A percentile compares a stretch with the other conserved stretches of the same genome.
phyloP scores from a whole-genome alignment of 2,113 vertebrate genomes.

The Catharus bicknelli region DNA sequence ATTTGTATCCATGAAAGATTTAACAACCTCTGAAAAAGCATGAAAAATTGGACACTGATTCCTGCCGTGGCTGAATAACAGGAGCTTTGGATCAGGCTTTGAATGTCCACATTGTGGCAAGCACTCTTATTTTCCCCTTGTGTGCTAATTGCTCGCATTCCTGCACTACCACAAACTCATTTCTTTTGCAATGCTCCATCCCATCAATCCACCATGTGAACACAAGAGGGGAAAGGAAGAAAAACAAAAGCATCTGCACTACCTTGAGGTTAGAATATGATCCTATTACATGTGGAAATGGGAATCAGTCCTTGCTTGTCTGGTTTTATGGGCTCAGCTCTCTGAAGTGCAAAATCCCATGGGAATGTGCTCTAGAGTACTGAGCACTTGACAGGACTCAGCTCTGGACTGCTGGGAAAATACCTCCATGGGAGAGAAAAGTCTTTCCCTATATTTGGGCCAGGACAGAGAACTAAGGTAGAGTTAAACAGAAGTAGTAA shows the following conservation, averaged over 20 bases:
- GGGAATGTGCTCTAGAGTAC: slow-evolving; percentile 4
- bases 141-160: slow-evolving; percentile 25
- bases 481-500: not conserved
- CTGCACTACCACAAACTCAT: slow-evolving; percentile 9
- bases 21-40: slow-evolving; percentile 18
- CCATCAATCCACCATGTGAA: not conserved
- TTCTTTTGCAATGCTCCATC: slow-evolving; percentile 11
- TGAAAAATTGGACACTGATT: slow-evolving; percentile 20
- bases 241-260: slow-evolving; percentile 47
- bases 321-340: slow-evolving; percentile 48
- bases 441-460: not conserved
- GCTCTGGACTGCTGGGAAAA: slow-evolving; percentile 29
- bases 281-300: slow-evolving; percentile 52
- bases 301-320: slow-evolving; percentile 51
- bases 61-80: not conserved
- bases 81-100: slow-evolving; percentile 14
- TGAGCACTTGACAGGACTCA: slow-evolving; percentile 14
- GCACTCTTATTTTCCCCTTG: slow-evolving; percentile 20
- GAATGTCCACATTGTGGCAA: slow-evolving; percentile 29
- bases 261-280: slow-evolving; percentile 42
- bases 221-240: slow-evolving; percentile 16
- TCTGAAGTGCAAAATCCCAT: slow-evolving; percentile 60
- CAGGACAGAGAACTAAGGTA: not conserved
- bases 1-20: slow-evolving; percentile 23
- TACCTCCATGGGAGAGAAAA: not conserved